phyloP scores from a whole-genome alignment of 2,888 invertebrate species.

The Apotomis capreana region DNA sequence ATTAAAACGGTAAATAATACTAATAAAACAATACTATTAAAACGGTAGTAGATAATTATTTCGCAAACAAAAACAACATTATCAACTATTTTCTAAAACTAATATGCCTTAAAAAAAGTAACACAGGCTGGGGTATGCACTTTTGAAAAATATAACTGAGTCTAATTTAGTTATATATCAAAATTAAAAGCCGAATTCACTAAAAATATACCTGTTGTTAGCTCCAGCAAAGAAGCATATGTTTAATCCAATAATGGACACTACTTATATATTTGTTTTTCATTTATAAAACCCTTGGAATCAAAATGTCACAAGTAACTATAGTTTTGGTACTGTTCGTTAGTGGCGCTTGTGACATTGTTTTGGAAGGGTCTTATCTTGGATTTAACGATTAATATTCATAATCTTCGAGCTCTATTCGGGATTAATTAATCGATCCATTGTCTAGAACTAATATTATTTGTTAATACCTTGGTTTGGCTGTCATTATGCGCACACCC shows the following conservation, averaged over 20 bases:
- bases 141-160: too few relatives aligned
- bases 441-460: slow-evolving; percentile 1
- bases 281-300: neutral
- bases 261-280: slow-evolving; percentile 29
- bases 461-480: neutral
- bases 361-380: neutral
- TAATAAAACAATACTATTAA: too few relatives aligned
- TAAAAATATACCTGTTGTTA: slow-evolving; percentile 26
- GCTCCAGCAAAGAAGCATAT: slow-evolving; percentile 37
- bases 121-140: too few relatives aligned
- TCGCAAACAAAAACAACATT: too few relatives aligned
- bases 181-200: neutral
- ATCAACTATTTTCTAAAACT: too few relatives aligned
- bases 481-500: neutral
- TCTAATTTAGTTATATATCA: too few relatives aligned
- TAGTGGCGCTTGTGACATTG: neutral
- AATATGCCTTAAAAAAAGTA: too few relatives aligned
- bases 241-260: neutral
- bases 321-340: too few relatives aligned
- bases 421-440: slow-evolving; percentile 11
- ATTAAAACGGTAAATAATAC: neutral
- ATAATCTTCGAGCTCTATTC: slow-evolving; percentile 10
- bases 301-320: slow-evolving; percentile 2
- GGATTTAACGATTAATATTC: slow-evolving; percentile 7
- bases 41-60: too few relatives aligned